Percentiles rank a stretch among this genome's conserved stretches.
phyloP scores from a whole-genome alignment of 2,888 invertebrate genomes.

The Conistra vaccinii region DNA sequence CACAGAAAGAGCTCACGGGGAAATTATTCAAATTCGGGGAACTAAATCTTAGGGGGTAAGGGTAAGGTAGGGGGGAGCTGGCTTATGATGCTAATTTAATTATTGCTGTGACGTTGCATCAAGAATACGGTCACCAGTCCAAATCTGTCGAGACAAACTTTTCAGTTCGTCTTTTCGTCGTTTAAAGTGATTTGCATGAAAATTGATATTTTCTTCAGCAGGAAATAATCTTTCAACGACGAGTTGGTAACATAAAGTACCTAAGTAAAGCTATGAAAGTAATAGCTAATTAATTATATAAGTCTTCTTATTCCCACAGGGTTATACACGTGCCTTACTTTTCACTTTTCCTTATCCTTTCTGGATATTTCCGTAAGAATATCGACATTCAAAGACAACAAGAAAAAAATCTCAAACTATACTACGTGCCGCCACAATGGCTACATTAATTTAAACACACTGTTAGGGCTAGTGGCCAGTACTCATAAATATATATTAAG shows the following conservation, averaged over 20 bases:
- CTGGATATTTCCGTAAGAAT: neutral
- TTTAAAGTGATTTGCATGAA: constrained; percentile 15
- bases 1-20: constrained; percentile 60
- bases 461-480: no score
- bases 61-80: constrained; percentile 1
- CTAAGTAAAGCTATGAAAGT: neutral
- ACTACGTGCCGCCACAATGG: no score
- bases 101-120: constrained; percentile 39
- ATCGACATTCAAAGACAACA: neutral
- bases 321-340: neutral
- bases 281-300: neutral
- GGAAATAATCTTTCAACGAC: neutral
- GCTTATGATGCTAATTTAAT: constrained; percentile 55
- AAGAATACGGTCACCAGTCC: constrained; percentile 29
- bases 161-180: neutral
- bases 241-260: neutral
- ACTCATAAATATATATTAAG: no score
- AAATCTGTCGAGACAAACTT: constrained; percentile 17
- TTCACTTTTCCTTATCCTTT: neutral
- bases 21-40: constrained; percentile 65
- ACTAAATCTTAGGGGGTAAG: constrained; percentile 43
- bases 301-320: neutral
- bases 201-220: neutral
- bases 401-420: no score
- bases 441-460: no score